These are phyloP conservation scores for Dryobota labecula DNA, from an alignment of 2,888 invertebrate genomes.

Conservation along the genomic window DNA sequence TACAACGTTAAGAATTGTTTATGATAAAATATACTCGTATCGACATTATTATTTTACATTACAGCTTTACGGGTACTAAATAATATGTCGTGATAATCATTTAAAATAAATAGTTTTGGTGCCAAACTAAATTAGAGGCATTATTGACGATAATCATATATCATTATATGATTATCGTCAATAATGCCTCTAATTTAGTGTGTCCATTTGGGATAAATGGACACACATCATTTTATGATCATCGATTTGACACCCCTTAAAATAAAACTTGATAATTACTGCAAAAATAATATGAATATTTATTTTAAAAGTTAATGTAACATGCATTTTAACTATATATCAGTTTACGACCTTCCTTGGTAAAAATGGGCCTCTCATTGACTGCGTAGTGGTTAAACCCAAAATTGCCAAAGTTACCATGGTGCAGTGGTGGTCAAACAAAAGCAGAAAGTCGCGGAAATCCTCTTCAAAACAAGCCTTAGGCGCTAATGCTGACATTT, in stretches of 20 bases:
- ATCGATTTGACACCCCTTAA: not conserved
- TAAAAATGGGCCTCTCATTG: not conserved
- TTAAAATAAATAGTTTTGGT: constrained; percentile 5
- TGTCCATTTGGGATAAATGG: no score
- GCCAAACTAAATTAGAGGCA: not conserved
- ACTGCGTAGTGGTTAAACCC: not conserved
- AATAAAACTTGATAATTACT: not conserved
- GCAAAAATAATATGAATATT: not conserved
- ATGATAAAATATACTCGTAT: constrained; percentile 40
- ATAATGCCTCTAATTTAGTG: not conserved
- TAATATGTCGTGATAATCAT: constrained; percentile 6
- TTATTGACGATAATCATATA: not conserved
- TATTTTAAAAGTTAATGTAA: not conserved
- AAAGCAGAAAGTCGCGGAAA: not conserved
- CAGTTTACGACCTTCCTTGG: not conserved
- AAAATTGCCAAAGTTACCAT: not conserved
- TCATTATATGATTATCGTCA: not conserved
- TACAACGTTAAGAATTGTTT: constrained; percentile 45
- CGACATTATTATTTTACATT: constrained; percentile 31
- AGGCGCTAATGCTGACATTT: not conserved
- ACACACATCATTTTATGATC: no score
- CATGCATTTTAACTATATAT: not conserved
- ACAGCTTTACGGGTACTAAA: constrained; percentile 23
- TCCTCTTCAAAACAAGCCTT: not conserved
- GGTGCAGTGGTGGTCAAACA: not conserved